Evolutionary conservation across 1,140 invertebrate genomes (phyloP).

Genomic region (Drosophila willistoni): DNA sequence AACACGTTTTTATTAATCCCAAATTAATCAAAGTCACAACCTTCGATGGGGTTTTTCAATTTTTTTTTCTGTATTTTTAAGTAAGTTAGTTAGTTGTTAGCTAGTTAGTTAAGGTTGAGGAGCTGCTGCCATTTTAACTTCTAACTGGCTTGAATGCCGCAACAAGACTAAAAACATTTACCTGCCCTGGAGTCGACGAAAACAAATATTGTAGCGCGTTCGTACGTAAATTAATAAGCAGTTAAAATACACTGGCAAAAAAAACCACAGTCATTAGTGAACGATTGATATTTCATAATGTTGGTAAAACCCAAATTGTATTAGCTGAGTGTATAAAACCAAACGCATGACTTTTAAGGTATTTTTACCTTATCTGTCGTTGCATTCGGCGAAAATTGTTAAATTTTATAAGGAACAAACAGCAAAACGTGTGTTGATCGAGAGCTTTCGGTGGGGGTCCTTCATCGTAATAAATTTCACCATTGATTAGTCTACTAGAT

Average conservation of each 20-base stretch:
- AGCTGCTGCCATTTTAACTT: conserved; percentile 23
- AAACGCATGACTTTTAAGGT: not conserved
- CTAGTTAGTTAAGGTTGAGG: not conserved
- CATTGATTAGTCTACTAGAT: not conserved
- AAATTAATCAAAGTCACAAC: conserved; percentile 1
- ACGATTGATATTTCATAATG: not conserved
- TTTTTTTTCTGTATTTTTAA: too few species aligned
- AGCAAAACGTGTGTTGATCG: too few species aligned
- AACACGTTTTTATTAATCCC: conserved; percentile 51
- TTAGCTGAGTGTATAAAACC: not conserved
- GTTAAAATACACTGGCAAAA: not conserved
- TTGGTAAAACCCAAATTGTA: not conserved
- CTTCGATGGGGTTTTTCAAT: not conserved
- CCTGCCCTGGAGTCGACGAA: conserved; percentile 21
- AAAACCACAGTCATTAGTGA: not conserved
- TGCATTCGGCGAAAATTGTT: not conserved
- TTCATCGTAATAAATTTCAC: not conserved
- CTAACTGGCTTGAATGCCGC: conserved; percentile 44
- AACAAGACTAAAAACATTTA: conserved; percentile 47
- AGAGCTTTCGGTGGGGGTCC: not conserved
- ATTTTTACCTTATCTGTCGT: not conserved
- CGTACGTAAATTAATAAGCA: not conserved
- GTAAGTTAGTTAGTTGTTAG: conserved; percentile 21
- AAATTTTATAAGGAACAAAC: not conserved
- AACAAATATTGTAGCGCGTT: conserved; percentile 6